Conservation (phyloP, 2,113 vertebrate species). For the Panurus biarmicus region DNA sequence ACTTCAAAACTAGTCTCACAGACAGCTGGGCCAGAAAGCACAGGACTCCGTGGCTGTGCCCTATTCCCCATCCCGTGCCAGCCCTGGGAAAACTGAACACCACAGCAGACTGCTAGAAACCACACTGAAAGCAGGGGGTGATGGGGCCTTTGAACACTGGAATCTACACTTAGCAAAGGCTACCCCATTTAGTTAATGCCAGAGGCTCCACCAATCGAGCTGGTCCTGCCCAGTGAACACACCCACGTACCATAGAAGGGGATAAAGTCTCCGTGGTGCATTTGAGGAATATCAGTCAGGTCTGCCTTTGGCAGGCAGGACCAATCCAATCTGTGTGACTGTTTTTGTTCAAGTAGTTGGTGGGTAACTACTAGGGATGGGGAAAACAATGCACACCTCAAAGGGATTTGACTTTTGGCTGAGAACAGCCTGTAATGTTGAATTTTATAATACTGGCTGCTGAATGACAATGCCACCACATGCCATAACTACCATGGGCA, state of each 20-base stretch:
- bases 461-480: not conserved
- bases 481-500: not conserved
- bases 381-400: not conserved
- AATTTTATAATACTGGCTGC: not conserved
- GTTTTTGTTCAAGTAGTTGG: fast-evolving
- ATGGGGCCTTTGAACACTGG: not conserved
- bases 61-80: not conserved
- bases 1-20: not conserved
- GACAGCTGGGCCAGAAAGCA: not conserved
- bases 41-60: not conserved
- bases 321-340: not conserved
- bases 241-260: not conserved
- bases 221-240: not conserved
- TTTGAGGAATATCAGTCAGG: not conserved
- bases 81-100: not conserved
- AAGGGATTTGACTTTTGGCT: not conserved
- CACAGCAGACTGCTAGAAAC: not conserved
- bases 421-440: not conserved
- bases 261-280: not conserved
- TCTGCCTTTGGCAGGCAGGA: not conserved
- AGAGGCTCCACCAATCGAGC: not conserved
- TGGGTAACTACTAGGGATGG: not conserved
- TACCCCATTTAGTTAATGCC: not conserved
- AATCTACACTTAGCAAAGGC: not conserved
- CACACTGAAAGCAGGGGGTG: not conserved